A percentile compares a stretch with the other conserved stretches of the same genome.
Conservation (phyloP, 2,888 invertebrate species). For the Trichopoda pennipes region DNA sequence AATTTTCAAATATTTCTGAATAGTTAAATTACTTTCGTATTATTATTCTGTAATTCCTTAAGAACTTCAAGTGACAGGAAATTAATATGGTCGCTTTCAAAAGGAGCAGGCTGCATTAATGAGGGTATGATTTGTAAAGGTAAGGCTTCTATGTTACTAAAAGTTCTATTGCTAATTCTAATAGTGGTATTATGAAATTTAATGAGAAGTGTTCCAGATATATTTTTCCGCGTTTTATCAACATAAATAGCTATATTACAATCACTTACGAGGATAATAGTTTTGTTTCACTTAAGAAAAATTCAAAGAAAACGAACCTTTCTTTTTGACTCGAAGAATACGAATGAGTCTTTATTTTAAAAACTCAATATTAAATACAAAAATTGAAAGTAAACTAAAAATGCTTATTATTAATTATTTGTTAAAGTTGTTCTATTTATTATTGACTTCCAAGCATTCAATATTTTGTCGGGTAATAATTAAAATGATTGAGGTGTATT, state of each 20-base stretch:
- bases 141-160: conserved; percentile 27
- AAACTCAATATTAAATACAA: too few species aligned
- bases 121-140: conserved; percentile 32
- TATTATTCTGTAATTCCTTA: conserved; percentile 25
- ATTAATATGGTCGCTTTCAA: neutral
- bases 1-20: conserved; percentile 16
- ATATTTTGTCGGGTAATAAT: too few species aligned
- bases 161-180: conserved; percentile 27
- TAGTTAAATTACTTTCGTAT: conserved; percentile 5
- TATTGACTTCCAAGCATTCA: too few species aligned
- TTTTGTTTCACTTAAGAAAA: too few species aligned
- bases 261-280: conserved; percentile 10
- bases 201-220: conserved; percentile 19
- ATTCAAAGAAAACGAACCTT: too few species aligned
- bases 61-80: too few species aligned
- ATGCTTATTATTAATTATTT: too few species aligned
- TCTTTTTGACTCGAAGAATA: too few species aligned
- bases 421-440: too few species aligned
- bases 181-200: neutral
- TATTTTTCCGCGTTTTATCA: neutral
- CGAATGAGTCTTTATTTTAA: too few species aligned
- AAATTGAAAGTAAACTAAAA: too few species aligned
- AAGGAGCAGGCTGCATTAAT: conserved; percentile 14
- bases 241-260: conserved; percentile 7
- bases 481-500: too few species aligned